A percentile compares a stretch with the other conserved stretches of the same genome.
Evolutionary conservation across 2,888 invertebrate genomes (phyloP).

Genomic region (Drosophila anceps): DNA sequence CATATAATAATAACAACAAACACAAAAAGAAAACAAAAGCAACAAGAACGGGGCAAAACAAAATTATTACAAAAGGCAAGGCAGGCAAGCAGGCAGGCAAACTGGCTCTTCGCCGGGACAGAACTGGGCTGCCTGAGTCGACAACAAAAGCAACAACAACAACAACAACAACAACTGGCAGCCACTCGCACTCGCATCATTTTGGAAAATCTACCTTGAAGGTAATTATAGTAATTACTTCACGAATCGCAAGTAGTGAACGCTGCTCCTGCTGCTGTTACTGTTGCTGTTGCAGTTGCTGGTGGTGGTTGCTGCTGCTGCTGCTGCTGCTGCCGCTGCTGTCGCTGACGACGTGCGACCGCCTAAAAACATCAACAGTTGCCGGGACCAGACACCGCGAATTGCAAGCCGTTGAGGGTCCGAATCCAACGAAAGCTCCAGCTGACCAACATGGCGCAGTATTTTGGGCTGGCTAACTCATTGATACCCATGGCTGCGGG

Average conservation of each 20-base stretch:
- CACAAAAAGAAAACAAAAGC: slow-evolving; percentile 45
- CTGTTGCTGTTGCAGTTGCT: slow-evolving; percentile 27
- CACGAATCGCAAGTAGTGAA: slow-evolving; percentile 84
- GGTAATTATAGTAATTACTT: slow-evolving; percentile 85
- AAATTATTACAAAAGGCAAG: slow-evolving; percentile 78
- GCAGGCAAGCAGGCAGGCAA: slow-evolving; percentile 51
- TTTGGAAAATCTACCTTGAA: slow-evolving; percentile 85
- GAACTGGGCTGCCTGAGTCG: slow-evolving; percentile 39
- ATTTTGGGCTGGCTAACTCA: slow-evolving; percentile 69
- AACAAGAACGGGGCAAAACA: slow-evolving; percentile 47
- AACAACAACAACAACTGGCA: slow-evolving; percentile 35
- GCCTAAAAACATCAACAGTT: slow-evolving; percentile 83
- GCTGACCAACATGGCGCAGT: slow-evolving; percentile 66
- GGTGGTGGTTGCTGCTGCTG: slow-evolving; percentile 33
- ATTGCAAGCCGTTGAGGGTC: slow-evolving; percentile 40
- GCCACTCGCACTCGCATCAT: slow-evolving; percentile 76
- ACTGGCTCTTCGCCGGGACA: slow-evolving; percentile 44
- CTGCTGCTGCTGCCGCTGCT: slow-evolving; percentile 48
- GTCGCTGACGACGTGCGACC: slow-evolving; percentile 81
- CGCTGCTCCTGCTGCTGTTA: slow-evolving; percentile 60
- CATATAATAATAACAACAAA: slow-evolving; percentile 78
- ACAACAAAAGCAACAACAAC: background rate
- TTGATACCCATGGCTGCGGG: slow-evolving; percentile 75
- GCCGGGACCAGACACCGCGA: slow-evolving; percentile 67
- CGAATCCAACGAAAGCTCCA: slow-evolving; percentile 31